A percentile compares a stretch with the other conserved stretches of the same genome.
Conservation (phyloP, 2,888 invertebrate species). For the Dryomyza anilis region DNA sequence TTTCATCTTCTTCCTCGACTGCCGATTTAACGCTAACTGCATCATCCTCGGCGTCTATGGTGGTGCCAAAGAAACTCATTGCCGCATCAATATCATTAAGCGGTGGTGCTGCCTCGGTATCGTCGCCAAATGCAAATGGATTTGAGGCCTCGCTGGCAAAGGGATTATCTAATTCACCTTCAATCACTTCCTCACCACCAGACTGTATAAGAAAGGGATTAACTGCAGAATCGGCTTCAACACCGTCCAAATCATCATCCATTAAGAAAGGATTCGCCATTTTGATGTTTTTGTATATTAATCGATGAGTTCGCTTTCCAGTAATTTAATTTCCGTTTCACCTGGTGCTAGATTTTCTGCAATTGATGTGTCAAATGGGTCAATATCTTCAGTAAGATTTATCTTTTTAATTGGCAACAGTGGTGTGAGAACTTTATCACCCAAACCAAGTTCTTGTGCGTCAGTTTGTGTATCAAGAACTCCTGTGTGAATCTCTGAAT, state of each 20-base stretch:
- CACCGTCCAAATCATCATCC: conserved; percentile 69
- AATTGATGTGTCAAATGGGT: conserved; percentile 89
- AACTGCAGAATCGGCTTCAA: conserved; percentile 60
- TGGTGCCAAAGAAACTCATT: conserved; percentile 62
- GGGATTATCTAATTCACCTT: conserved; percentile 72
- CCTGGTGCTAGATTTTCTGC: conserved; percentile 77
- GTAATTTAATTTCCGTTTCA: conserved; percentile 76
- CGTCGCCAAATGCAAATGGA: conserved; percentile 70
- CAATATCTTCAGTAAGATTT: conserved; percentile 64
- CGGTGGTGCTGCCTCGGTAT: conserved; percentile 43
- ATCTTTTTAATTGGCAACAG: conserved; percentile 61
- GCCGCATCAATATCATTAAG: conserved; percentile 54
- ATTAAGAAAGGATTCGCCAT: conserved; percentile 86
- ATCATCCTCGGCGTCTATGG: conserved; percentile 60
- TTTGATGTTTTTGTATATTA: conserved; percentile 50
- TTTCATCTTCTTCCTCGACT: conserved; percentile 50
- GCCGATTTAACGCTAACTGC: conserved; percentile 51
- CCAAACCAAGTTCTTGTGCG: conserved; percentile 63
- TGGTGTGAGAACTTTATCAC: conserved; percentile 74
- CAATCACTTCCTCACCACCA: conserved; percentile 47
- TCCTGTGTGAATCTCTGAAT: conserved; percentile 48
- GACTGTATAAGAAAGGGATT: conserved; percentile 73
- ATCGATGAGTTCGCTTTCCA: conserved; percentile 77
- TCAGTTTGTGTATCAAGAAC: conserved; percentile 60
- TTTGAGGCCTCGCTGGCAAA: conserved; percentile 66